Base-by-base conservation (phyloP, 1,140 invertebrate genomes). In the Pseudobourletiella spinata region DNA sequence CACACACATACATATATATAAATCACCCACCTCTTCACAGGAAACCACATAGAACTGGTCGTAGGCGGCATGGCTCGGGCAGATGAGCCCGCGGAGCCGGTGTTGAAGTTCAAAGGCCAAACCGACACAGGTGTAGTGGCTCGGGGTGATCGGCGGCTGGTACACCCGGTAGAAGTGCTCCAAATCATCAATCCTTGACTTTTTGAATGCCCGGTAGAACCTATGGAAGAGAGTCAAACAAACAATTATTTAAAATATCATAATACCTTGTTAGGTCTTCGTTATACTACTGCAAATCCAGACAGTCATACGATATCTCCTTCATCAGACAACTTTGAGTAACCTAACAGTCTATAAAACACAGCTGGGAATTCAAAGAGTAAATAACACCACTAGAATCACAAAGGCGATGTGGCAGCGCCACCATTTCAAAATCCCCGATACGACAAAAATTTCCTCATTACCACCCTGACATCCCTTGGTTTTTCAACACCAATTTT, bases 41-140 rank as follows among this genome's bases (percentile, higher is more conserved):
- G 90, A 93, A 32, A 86, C 85, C 68, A 93, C 77, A 70, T 83
- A 87, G 57, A 86, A 79, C 66, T 75, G 74, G 61, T 68, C 74
- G 43, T 86, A 76, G 8, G 67, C 64, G 8, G 48, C 52, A 51
- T 63, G 61, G 6, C 62, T 25, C 29, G 44, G 48, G 61, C 61
- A 26, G 66, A 66, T 42, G 26, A 57, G 42, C 46, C 51, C 18
- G 64, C 57, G 39, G 11, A 69, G 43, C 60, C 82, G 78, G 50
- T 79, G 74, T 66, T 89, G 78, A 65, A 93, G 77, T 75, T 91
- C 87, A 64, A 90, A 80, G 48, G 86, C 86, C 63, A 94, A 76
- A 26, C 89, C 90, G 22, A 94, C 91, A 72, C 91, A 95, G 24
- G 90, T 92, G 73, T 91, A 83, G 73, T 89, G 84, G 69, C 84